A percentile compares a stretch with the other conserved stretches of the same genome.
Evolutionary conservation across 2,113 vertebrate genomes (phyloP).

Genomic region (Pseudorhombus dupliciocellatus): DNA sequence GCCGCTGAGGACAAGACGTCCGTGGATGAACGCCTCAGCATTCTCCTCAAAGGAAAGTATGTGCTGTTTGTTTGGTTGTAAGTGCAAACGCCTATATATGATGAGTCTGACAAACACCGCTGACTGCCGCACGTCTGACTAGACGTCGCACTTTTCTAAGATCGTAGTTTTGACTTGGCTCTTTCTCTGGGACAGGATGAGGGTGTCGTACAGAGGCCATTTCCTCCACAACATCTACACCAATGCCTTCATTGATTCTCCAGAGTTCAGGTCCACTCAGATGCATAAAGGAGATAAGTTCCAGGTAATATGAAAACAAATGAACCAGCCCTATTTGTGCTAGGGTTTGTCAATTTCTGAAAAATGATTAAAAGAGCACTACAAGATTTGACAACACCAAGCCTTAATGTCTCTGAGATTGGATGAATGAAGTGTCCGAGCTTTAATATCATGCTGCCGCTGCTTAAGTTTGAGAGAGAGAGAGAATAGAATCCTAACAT

Average conservation of each 20-base stretch:
- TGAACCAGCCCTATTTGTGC: background rate
- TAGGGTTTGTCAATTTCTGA: background rate
- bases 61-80: constrained; percentile 55
- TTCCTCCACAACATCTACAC: constrained; percentile 99
- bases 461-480: background rate
- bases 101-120: no score
- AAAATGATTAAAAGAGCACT: background rate
- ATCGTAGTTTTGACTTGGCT: constrained; percentile 10
- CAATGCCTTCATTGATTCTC: constrained; percentile 98
- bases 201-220: constrained; percentile 95
- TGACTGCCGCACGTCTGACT: no score
- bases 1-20: constrained; percentile 97
- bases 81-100: background rate
- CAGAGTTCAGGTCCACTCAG: constrained; percentile 96
- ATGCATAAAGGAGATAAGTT: constrained; percentile 97
- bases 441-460: background rate
- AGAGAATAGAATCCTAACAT: background rate
- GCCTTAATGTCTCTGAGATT: background rate
- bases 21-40: constrained; percentile 95
- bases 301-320: constrained; percentile 84
- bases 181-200: constrained; percentile 87
- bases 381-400: background rate
- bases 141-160: background rate
- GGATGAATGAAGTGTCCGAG: background rate
- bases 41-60: constrained; percentile 96